These are phyloP conservation scores for Barbus barbus DNA, from an alignment of 2,113 vertebrate genomes.

Conservation along the genomic window DNA sequence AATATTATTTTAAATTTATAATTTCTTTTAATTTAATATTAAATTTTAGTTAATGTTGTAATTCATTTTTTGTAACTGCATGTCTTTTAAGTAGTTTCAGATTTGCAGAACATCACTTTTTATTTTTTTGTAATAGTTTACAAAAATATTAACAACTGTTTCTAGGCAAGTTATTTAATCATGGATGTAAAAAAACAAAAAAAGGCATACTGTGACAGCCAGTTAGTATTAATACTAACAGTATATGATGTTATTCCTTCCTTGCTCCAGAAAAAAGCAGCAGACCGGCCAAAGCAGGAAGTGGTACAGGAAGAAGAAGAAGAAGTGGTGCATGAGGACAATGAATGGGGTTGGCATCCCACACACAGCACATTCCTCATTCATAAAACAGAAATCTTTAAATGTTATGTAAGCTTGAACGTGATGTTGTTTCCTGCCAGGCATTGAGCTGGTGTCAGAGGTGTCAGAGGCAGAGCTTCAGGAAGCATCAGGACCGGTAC, in stretches of 20 bases:
- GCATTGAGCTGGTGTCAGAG: slow-evolving; percentile 92
- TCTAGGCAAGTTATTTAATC: background rate
- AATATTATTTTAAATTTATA: background rate
- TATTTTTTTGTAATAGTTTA: too few relatives aligned
- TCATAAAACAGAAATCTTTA: background rate
- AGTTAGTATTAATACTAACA: background rate
- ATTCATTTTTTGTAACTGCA: too few relatives aligned
- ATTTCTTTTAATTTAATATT: background rate
- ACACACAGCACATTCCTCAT: background rate
- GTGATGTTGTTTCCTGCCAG: slow-evolving; percentile 62
- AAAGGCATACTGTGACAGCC: background rate
- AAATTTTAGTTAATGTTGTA: background rate
- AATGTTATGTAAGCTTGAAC: background rate
- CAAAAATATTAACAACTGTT: background rate
- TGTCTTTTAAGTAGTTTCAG: too few relatives aligned
- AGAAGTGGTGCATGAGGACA: slow-evolving; percentile 90
- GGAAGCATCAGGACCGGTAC: slow-evolving; percentile 81
- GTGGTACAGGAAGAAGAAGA: slow-evolving; percentile 75
- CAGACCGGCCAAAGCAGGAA: slow-evolving; percentile 77
- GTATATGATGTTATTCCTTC: background rate
- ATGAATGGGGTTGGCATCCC: slow-evolving; percentile 86
- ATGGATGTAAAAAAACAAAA: background rate
- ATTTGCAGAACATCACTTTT: background rate
- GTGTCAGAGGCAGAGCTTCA: slow-evolving; percentile 86
- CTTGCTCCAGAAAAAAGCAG: slow-evolving; percentile 78